These are phyloP conservation scores for Holocentrus rufus DNA, from an alignment of 2,797 vertebrate species.

Conservation along the genomic window DNA sequence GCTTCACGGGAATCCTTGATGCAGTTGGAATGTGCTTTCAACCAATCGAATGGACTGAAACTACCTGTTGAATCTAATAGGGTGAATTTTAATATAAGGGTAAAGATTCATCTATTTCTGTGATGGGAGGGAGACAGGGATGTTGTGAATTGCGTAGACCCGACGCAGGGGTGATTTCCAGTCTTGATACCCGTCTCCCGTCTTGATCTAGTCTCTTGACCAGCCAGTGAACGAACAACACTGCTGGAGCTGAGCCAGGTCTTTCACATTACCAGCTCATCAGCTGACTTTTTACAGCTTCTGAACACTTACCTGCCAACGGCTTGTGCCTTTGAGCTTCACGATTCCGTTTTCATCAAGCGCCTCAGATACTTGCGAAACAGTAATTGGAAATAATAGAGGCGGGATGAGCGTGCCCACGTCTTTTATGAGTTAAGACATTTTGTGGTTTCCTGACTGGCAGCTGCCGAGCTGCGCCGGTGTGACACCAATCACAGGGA, in stretches of 20 bases:
- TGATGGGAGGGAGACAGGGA: not conserved
- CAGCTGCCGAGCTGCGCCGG: slow-evolving; percentile 45
- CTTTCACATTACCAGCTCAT: not conserved
- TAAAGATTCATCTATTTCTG: not conserved
- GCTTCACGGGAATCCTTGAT: slow-evolving; percentile 22
- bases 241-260: not conserved
- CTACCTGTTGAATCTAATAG: slow-evolving; percentile 12
- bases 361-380: not conserved
- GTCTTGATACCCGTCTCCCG: slow-evolving; percentile 20
- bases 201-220: slow-evolving; percentile 14
- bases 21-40: slow-evolving; percentile 15
- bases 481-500: slow-evolving; percentile 63
- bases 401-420: slow-evolving; percentile 13
- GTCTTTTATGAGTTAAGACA: slow-evolving; percentile 20
- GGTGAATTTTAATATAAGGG: not conserved
- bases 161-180: slow-evolving; percentile 1
- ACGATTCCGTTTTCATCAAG: slow-evolving; percentile 14
- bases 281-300: not conserved
- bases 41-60: not conserved
- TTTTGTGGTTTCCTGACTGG: slow-evolving; percentile 27
- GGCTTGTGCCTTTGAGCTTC: slow-evolving; percentile 17
- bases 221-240: not conserved
- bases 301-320: not conserved
- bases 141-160: not conserved
- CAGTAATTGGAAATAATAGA: slow-evolving; percentile 9